Base-by-base conservation (phyloP, 1,140 invertebrate species). In the Pygmarrhopalites habei region DNA sequence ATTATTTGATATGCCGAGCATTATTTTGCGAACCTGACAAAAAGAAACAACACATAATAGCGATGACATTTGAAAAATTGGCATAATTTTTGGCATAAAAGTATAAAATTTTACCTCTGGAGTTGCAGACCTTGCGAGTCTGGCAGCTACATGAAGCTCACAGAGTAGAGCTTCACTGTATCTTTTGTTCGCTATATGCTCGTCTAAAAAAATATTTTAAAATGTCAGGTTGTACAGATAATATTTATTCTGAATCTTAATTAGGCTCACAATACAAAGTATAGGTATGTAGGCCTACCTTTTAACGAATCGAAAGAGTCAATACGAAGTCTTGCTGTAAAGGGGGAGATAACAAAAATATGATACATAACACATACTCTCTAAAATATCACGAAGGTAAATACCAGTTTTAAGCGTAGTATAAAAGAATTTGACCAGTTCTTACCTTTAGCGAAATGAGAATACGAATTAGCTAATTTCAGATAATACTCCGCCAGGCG, bases 151-250 rank as follows among this genome's bases (percentile, higher is more conserved):
- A 53, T 71, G 69, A 4, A 71, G 56, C 62, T 71, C 69, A 60
- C 69, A 71, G 12, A 68, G 29, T 30, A 71, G 47, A n/a, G 69
- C 69, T 65, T 71, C 69, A 60, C 64, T 71, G 46, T 55, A 71
- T 55, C 66, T 15, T 41, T 71, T 71, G 29, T 60, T 60, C 2
- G 29, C 7, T 14, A 59, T 46, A 65, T 71, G 66, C 29, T 68
- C 64, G 12, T 61, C n/a, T n/a, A n/a, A n/a, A n/a, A n/a, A n/a
- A n/a, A n/a, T n/a, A n/a, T n/a, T n/a, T n/a, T n/a, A n/a, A n/a
- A n/a, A n/a, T n/a, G n/a, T n/a, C n/a, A n/a, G n/a, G n/a, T n/a
- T n/a, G n/a, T n/a, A n/a, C n/a, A n/a, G n/a, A n/a, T n/a, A n/a
- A n/a, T n/a, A n/a, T n/a, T n/a, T n/a, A n/a, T n/a, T n/a, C n/a